Conservation (phyloP, 2,797 vertebrate species). For the Pipistrellus kuhlii region DNA sequence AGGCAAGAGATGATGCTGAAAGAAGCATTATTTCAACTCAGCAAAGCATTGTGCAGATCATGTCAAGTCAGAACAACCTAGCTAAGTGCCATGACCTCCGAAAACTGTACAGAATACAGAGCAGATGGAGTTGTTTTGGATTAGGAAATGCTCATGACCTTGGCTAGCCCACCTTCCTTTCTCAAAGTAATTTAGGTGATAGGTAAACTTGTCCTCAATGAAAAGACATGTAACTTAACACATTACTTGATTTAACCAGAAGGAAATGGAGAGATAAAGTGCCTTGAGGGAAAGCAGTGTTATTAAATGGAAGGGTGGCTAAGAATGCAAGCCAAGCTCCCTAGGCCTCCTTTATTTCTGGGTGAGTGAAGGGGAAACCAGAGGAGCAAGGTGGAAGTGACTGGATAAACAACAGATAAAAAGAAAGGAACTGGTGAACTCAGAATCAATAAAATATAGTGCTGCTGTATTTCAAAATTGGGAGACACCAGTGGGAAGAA, state of each 20-base stretch:
- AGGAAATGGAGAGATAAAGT: conserved; percentile 28
- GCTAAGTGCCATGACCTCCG: neutral
- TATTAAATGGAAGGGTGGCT: conserved; percentile 56
- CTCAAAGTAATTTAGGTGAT: conserved; percentile 33
- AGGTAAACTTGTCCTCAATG: neutral
- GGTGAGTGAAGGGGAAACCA: conserved; percentile 37
- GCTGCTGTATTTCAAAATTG: conserved; percentile 60
- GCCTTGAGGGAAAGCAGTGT: neutral
- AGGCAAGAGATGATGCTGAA: neutral
- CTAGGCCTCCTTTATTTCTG: neutral
- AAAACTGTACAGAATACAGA: neutral
- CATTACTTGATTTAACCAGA: neutral
- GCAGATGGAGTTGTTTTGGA: neutral
- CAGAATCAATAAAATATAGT: conserved; percentile 4
- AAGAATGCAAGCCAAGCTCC: conserved; percentile 50
- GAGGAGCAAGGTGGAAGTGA: conserved; percentile 68
- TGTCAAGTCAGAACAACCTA: neutral
- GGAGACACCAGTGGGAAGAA: conserved; percentile 41
- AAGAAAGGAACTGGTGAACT: conserved; percentile 25
- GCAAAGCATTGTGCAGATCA: neutral
- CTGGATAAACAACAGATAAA: conserved; percentile 78
- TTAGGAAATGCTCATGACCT: neutral
- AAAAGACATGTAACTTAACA: conserved; percentile 7
- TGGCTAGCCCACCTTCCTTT: neutral
- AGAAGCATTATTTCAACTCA: neutral